Percentiles rank a stretch among this genome's conserved stretches.
Evolutionary conservation across 1,140 invertebrate species (phyloP).

Genomic region (Bombus haemorrhoidalis): DNA sequence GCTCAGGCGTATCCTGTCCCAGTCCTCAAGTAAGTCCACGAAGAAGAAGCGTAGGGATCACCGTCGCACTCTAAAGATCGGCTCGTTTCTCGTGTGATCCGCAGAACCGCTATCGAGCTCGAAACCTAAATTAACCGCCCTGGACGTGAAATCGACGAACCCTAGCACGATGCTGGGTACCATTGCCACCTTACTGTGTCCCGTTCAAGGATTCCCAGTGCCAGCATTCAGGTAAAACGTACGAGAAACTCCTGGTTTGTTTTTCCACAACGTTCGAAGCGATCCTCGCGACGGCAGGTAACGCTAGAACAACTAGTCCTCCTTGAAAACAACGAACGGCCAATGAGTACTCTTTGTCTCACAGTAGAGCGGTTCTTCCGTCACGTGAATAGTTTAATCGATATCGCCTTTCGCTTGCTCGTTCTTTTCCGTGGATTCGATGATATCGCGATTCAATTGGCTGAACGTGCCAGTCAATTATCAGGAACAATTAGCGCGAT

Average conservation of each 20-base stretch:
- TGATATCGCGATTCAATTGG: constrained; percentile 9
- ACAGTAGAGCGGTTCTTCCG: not conserved
- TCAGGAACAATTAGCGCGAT: not conserved
- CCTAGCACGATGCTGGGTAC: constrained; percentile 66
- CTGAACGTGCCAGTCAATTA: too few species aligned
- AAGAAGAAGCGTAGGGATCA: not conserved
- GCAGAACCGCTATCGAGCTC: constrained; percentile 83
- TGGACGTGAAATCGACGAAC: constrained; percentile 81
- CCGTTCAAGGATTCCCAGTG: constrained; percentile 87
- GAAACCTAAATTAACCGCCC: constrained; percentile 82
- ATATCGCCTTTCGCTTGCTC: constrained; percentile 22
- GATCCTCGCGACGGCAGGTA: constrained; percentile 21
- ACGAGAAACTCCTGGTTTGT: not conserved
- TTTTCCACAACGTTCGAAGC: not conserved
- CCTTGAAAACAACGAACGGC: not conserved
- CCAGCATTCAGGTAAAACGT: constrained; percentile 80
- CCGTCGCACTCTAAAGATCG: not conserved
- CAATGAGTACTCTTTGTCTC: not conserved
- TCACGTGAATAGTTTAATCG: constrained; percentile 37
- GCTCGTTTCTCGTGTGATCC: constrained; percentile 43
- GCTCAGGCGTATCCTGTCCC: constrained; percentile 86
- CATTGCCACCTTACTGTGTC: constrained; percentile 83
- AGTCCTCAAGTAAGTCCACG: constrained; percentile 83
- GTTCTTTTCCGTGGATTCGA: constrained; percentile 12
- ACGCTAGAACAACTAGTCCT: constrained; percentile 13